phyloP scores from a whole-genome alignment of 2,888 invertebrate species.

The Apoderus coryli region DNA sequence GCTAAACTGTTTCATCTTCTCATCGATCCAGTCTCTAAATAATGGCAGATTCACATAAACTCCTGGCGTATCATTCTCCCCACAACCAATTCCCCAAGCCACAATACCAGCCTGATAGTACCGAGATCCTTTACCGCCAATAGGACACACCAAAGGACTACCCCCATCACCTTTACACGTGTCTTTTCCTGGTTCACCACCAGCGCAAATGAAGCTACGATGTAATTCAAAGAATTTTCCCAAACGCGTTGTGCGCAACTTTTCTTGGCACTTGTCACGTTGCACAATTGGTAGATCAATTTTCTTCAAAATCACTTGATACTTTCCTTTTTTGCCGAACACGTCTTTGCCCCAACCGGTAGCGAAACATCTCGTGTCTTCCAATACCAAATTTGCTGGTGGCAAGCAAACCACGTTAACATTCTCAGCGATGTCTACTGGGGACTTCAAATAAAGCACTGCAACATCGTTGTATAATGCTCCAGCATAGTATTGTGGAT shows the following conservation, averaged over 20 bases:
- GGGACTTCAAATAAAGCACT: constrained; percentile 22
- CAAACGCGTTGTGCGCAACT: constrained; percentile 47
- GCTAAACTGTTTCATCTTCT: constrained; percentile 13
- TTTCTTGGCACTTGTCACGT: constrained; percentile 40
- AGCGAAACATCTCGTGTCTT: constrained; percentile 21
- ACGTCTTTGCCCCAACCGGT: constrained; percentile 28
- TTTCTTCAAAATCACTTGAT: constrained; percentile 56
- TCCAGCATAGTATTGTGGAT: constrained; percentile 23
- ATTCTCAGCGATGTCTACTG: constrained; percentile 22
- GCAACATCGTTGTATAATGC: constrained; percentile 28
- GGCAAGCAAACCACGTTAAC: constrained; percentile 27
- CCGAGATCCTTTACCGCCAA: constrained; percentile 32
- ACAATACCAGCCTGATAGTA: constrained; percentile 60
- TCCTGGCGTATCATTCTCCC: constrained; percentile 51
- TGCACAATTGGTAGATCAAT: constrained; percentile 53
- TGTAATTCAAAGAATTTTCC: constrained; percentile 52
- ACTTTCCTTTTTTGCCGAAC: constrained; percentile 37
- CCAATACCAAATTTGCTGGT: constrained; percentile 17
- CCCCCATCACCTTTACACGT: constrained; percentile 42
- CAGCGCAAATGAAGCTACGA: constrained; percentile 63
- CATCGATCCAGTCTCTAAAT: constrained; percentile 26
- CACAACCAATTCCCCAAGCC: constrained; percentile 75
- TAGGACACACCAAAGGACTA: constrained; percentile 51
- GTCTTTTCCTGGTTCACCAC: constrained; percentile 46
- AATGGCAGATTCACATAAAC: constrained; percentile 57